phyloP scores from a whole-genome alignment of 2,113 vertebrate species.

The Cyprinus carpio region DNA sequence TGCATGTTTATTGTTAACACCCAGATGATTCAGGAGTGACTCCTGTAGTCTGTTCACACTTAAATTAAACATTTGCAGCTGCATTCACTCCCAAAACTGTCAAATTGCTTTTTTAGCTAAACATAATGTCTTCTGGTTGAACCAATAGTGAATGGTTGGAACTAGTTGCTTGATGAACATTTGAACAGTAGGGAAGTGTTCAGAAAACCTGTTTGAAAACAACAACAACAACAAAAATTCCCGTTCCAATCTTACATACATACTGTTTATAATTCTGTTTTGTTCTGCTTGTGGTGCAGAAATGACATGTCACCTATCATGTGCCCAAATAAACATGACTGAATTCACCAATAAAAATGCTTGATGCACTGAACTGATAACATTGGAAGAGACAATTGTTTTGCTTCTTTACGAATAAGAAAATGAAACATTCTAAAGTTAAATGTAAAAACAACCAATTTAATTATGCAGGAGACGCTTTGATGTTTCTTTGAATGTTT shows the following conservation, averaged over 20 bases:
- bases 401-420: conserved; percentile 34
- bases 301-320: neutral
- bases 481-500: conserved; percentile 21
- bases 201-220: too few relatives aligned
- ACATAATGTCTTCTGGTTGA: neutral
- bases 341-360: too few relatives aligned
- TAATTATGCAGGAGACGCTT: conserved; percentile 26
- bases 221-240: too few relatives aligned
- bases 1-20: too few relatives aligned
- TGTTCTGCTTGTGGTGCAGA: neutral
- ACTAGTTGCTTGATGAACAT: too few relatives aligned
- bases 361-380: neutral
- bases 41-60: too few relatives aligned
- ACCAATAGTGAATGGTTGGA: neutral
- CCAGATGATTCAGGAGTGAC: too few relatives aligned
- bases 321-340: neutral
- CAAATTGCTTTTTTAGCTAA: neutral
- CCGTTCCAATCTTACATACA: too few relatives aligned
- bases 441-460: conserved; percentile 9
- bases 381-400: neutral
- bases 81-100: too few relatives aligned
- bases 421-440: neutral
- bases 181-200: too few relatives aligned
- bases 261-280: too few relatives aligned
- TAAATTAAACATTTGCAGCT: too few relatives aligned